A percentile compares a stretch with the other conserved stretches of the same genome.
Conservation (phyloP, 2,888 invertebrate genomes). For the Eumacrocentrus americanus region DNA sequence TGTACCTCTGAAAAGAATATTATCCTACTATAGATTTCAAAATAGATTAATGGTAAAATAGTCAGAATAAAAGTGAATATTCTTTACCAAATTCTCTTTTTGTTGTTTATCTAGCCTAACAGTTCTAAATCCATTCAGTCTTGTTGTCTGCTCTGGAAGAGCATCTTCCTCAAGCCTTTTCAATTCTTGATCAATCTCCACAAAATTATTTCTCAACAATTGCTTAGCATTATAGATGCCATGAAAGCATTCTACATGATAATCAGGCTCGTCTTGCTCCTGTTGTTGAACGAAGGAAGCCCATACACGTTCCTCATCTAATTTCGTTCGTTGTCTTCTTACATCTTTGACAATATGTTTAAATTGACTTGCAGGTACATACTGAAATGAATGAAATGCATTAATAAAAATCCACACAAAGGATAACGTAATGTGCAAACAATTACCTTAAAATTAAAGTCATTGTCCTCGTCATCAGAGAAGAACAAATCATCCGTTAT, state of each 20-base stretch:
- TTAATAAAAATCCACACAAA: slow-evolving; percentile 16
- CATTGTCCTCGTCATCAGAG: slow-evolving; percentile 63
- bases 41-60: background rate
- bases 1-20: background rate
- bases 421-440: slow-evolving; percentile 22
- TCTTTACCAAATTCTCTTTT: slow-evolving; percentile 4
- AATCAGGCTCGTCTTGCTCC: slow-evolving; percentile 29
- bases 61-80: too few species aligned
- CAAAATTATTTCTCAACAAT: slow-evolving; percentile 34
- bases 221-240: slow-evolving; percentile 30
- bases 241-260: slow-evolving; percentile 25
- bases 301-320: slow-evolving; percentile 52
- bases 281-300: slow-evolving; percentile 45
- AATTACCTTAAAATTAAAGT: slow-evolving; percentile 71
- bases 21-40: background rate
- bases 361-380: slow-evolving; percentile 51
- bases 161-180: slow-evolving; percentile 43
- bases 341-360: slow-evolving; percentile 52
- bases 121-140: slow-evolving; percentile 2
- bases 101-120: background rate
- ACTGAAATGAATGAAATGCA: slow-evolving; percentile 40
- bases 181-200: slow-evolving; percentile 46
- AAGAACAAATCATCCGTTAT: slow-evolving; percentile 40
- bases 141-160: slow-evolving; percentile 37
- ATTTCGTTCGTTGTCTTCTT: slow-evolving; percentile 44